phyloP scores from a whole-genome alignment of 2,888 invertebrate species.

The Nudaria mundana region DNA sequence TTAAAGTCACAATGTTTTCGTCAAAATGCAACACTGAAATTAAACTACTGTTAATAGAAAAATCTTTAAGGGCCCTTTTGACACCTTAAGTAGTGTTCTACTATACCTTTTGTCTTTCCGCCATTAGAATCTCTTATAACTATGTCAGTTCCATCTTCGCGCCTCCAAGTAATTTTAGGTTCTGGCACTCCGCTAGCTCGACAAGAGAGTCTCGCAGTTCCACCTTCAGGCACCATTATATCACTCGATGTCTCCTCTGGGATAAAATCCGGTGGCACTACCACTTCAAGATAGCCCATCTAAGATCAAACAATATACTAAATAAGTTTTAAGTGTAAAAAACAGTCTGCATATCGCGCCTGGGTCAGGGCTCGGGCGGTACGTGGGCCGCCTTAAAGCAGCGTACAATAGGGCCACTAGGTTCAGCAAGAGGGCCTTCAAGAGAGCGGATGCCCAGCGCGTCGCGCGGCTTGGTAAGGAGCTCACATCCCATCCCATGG shows the following conservation, averaged over 20 bases:
- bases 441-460: too few relatives aligned
- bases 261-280: slow-evolving; percentile 95
- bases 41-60: background rate
- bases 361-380: background rate
- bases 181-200: slow-evolving; percentile 89
- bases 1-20: slow-evolving; percentile 88
- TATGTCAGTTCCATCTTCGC: slow-evolving; percentile 91
- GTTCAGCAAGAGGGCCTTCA: too few relatives aligned
- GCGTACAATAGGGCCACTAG: too few relatives aligned
- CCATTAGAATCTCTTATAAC: slow-evolving; percentile 87
- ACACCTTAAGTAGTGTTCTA: background rate
- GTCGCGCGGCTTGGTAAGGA: too few relatives aligned
- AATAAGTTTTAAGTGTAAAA: background rate
- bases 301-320: slow-evolving; percentile 52
- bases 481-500: too few relatives aligned
- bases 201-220: slow-evolving; percentile 84
- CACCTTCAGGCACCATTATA: slow-evolving; percentile 92
- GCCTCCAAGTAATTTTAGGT: slow-evolving; percentile 90
- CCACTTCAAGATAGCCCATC: slow-evolving; percentile 93
- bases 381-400: too few relatives aligned
- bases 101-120: slow-evolving; percentile 82
- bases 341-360: too few relatives aligned
- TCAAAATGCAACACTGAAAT: slow-evolving; percentile 84
- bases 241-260: slow-evolving; percentile 94
- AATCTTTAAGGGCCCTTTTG: background rate